These are phyloP conservation scores for Metacarcinus magister DNA, from an alignment of 2,888 invertebrate genomes.

Conservation along the genomic window DNA sequence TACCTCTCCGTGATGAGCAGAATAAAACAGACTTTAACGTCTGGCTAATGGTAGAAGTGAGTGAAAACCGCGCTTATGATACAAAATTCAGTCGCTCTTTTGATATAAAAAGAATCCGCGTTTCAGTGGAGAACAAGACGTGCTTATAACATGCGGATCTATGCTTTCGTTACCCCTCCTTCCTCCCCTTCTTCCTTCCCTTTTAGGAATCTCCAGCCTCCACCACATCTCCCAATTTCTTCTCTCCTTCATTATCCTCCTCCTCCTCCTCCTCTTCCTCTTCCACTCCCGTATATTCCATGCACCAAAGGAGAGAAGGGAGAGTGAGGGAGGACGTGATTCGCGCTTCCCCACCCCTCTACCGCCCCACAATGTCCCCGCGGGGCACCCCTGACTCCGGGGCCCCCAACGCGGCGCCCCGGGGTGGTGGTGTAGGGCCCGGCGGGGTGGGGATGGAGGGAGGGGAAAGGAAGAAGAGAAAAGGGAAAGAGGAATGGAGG, in stretches of 20 bases:
- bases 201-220: background rate
- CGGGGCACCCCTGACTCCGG: background rate
- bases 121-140: too few relatives aligned
- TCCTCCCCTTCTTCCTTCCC: background rate
- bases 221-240: background rate
- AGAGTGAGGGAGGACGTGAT: too few relatives aligned
- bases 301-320: too few relatives aligned
- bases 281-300: background rate
- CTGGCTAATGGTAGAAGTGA: too few relatives aligned
- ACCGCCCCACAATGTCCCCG: background rate
- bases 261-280: background rate
- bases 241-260: background rate
- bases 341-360: too few relatives aligned
- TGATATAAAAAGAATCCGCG: too few relatives aligned
- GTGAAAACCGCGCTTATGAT: too few relatives aligned
- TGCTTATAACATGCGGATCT: too few relatives aligned
- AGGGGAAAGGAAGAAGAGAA: background rate
- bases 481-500: background rate
- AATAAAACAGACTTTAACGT: too few relatives aligned
- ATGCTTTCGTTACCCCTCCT: too few relatives aligned
- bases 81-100: too few relatives aligned
- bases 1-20: too few relatives aligned
- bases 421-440: background rate
- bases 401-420: background rate
- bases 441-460: background rate